Evolutionary conservation across 2,888 invertebrate species (phyloP), one percentile per base, ranked within the genome.

Genomic region (Diachrysia chrysitis): DNA sequence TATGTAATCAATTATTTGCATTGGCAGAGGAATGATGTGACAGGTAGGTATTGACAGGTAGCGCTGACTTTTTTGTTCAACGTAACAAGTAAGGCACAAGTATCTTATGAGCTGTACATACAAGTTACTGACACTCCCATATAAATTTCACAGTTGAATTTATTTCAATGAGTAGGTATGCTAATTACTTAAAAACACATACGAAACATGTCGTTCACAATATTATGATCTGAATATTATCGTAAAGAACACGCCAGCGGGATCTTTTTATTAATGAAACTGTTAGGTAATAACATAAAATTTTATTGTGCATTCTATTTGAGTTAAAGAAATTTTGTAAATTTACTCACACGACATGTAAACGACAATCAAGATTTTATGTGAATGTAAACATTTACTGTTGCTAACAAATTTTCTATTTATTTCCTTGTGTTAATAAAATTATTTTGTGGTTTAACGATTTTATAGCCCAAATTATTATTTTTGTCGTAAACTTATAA

Each of bases 241-340:
- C 68, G 63, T 81, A 74, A 82, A 71, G 62, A 55, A 63, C 10
- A 58, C 53, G 64, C 64, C 71, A 79, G 53, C 66, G 64, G 61
- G 73, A 21, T 58, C 21, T 68, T 73, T 79, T 73, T 71, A 75
- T 73, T 73, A 77, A 73, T 77, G 65, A 60, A 75, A 76, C 61
- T 42, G 29, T 37, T 75, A 71, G 69, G 70, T 71, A 69, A 69
- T 73, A 82, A 75, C 64, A 75, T 82, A 77, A 73, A 69, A 70
- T 76, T 80, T 78, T 73, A 82, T 66, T 66, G 37, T 65, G 60
- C 65, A 74, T 65, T 76, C 69, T 79, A 71, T 71, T 70, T 71
- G 69, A 53, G 66, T 68, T 56, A 32, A 58, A 71, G 54, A 58
- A 67, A 32, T 68, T 76, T 65, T 72, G 68, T 53, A 69, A 74